Evolutionary conservation across 2,888 invertebrate species (phyloP), one percentile per base, ranked within the genome.

Genomic region (Blera fallax): DNA sequence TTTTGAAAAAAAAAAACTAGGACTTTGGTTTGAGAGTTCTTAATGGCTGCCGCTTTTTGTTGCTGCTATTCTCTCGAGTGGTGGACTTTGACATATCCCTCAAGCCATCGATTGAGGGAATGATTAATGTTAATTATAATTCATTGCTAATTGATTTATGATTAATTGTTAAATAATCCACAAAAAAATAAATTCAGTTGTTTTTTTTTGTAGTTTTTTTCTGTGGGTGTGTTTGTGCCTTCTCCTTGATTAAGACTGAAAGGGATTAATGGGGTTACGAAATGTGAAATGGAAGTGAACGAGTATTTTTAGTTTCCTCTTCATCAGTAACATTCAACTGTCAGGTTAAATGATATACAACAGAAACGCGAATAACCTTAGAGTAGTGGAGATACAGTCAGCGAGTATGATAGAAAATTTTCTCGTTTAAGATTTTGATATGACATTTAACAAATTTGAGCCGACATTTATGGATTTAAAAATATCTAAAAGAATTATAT

Each of bases 101-200:
- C 2, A 24, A 60, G 62, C 21, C 45, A 62, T 62, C 54, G 78
- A 70, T 70, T 70, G 78, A 69, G 37, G 10, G 34, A 21, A 62
- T 78, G 69, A 78, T 70, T 62, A 78, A 78, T 78, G 78, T 54
- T 60, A 78, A 62, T 52, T 70, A 54, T 60, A 62, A 78, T 43
- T 69, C 18, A 54, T 62, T 78, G 60, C 69, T 78, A 65, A 78
- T 69, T 78, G 69, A 78, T 78, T 78, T 62, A 54, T 78, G 62
- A 78, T 62, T 69, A 69, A 78, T 78, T 78, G 21, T 40, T 56
- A 34, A 65, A 24, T 58, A 62, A 50, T 29, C 32, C 16, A 72
- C 29, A 32, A 45, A 24, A 48, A 50, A 24, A 34, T 1, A 11
- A 5, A 5, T 14, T n/a, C 14, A 60, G 10, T 37, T 21, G 34